Evolutionary conservation across 2,797 vertebrate species (phyloP).

Genomic region (Rhodeus uyekii): DNA sequence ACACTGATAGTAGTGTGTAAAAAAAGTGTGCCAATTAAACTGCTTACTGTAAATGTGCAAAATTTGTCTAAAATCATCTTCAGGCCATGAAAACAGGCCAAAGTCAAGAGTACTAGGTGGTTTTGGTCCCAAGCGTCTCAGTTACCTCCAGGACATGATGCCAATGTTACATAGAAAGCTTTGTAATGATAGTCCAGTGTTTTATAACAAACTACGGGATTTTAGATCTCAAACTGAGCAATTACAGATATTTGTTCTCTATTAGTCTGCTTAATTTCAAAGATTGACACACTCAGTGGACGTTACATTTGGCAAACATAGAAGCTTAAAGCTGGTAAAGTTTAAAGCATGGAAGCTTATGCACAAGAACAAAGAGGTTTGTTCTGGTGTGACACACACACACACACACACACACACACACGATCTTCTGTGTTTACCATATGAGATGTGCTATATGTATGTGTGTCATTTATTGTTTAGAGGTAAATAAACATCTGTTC

Average conservation of each 20-base stretch:
- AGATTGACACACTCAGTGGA: no score
- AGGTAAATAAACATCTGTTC: neutral
- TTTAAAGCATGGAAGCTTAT: neutral
- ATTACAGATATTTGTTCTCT: no score
- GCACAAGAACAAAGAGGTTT: neutral
- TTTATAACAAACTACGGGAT: no score
- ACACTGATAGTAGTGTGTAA: neutral
- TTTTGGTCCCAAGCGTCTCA: neutral
- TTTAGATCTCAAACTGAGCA: no score
- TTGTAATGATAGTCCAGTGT: no score
- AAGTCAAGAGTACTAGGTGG: neutral
- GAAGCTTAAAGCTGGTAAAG: no score
- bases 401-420: no score
- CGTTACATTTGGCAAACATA: neutral
- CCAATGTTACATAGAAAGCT: neutral
- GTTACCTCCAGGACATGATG: neutral
- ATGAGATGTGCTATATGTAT: neutral
- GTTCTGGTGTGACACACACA: neutral
- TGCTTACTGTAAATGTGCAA: neutral
- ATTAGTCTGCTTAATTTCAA: no score
- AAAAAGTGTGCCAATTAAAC: no score
- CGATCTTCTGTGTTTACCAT: neutral
- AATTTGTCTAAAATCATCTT: neutral
- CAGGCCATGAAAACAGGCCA: neutral
- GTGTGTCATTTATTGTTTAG: neutral